phyloP scores from a whole-genome alignment of 2,888 invertebrate genomes.

The Pimpla rufipes region DNA sequence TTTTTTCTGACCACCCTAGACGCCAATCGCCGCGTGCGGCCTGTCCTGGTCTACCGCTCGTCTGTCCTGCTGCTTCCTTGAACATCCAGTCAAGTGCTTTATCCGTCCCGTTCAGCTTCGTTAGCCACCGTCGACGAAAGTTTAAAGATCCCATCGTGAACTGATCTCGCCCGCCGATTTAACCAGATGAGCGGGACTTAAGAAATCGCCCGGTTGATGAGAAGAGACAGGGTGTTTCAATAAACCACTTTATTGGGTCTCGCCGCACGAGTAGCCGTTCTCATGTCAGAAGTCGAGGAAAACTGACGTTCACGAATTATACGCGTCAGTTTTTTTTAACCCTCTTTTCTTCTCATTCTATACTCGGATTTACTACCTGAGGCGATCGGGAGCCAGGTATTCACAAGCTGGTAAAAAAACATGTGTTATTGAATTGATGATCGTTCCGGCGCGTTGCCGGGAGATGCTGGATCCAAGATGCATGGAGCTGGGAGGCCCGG shows the following conservation, averaged over 20 bases:
- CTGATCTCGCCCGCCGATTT: background rate
- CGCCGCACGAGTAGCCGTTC: conserved; percentile 40
- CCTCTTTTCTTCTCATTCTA: conserved; percentile 5
- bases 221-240: conserved; percentile 29
- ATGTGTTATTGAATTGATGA: conserved; percentile 37
- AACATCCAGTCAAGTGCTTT: conserved; percentile 27
- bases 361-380: conserved; percentile 55
- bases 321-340: conserved; percentile 31
- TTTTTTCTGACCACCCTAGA: too few species aligned
- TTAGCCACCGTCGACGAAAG: conserved; percentile 46
- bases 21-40: too few species aligned
- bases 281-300: conserved; percentile 53
- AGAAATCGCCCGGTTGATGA: conserved; percentile 43
- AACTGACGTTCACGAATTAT: conserved; percentile 53
- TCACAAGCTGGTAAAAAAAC: conserved; percentile 6
- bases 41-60: too few species aligned
- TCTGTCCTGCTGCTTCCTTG: background rate
- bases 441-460: conserved; percentile 45
- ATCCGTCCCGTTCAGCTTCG: conserved; percentile 47
- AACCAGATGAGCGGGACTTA: conserved; percentile 5
- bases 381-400: background rate
- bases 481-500: conserved; percentile 3
- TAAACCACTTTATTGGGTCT: conserved; percentile 40
- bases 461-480: conserved; percentile 8
- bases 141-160: conserved; percentile 15